Evolutionary conservation across 2,888 invertebrate genomes (phyloP).

Genomic region (Ochropleura leucogaster): DNA sequence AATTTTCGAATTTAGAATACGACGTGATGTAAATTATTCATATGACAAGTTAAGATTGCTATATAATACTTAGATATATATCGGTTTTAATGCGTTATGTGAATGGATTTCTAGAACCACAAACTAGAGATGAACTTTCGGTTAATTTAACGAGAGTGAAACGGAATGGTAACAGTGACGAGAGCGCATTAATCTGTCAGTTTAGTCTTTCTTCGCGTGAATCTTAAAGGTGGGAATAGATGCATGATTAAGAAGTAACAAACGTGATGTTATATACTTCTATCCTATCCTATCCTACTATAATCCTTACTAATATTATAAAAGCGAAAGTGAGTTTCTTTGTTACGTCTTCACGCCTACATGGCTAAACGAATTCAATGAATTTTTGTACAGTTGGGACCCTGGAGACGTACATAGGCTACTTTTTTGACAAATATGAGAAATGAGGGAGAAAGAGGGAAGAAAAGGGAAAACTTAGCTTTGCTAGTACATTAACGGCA

Average conservation of each 20-base stretch:
- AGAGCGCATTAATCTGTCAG: slow-evolving; percentile 25
- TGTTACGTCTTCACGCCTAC: too few species aligned
- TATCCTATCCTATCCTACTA: too few species aligned
- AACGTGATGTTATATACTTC: too few species aligned
- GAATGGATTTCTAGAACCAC: background rate
- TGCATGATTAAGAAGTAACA: slow-evolving; percentile 32
- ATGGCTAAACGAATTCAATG: too few species aligned
- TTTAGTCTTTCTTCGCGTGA: slow-evolving; percentile 11
- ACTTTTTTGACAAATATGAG: too few species aligned
- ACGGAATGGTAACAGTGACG: slow-evolving; percentile 14
- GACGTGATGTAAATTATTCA: background rate
- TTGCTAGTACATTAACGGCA: too few species aligned
- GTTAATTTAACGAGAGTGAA: slow-evolving; percentile 27
- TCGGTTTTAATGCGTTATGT: background rate
- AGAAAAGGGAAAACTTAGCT: too few species aligned
- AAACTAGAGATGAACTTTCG: slow-evolving; percentile 7
- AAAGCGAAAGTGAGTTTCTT: too few species aligned
- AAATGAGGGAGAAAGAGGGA: too few species aligned
- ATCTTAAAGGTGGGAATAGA: slow-evolving; percentile 15
- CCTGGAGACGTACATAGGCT: too few species aligned
- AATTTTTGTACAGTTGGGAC: too few species aligned
- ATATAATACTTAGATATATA: background rate
- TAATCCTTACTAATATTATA: too few species aligned
- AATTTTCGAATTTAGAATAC: background rate
- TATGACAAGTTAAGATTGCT: background rate